Percentiles rank a stretch among this genome's conserved stretches.
Conservation (phyloP, 2,113 vertebrate genomes). For the Antigone vipio region DNA sequence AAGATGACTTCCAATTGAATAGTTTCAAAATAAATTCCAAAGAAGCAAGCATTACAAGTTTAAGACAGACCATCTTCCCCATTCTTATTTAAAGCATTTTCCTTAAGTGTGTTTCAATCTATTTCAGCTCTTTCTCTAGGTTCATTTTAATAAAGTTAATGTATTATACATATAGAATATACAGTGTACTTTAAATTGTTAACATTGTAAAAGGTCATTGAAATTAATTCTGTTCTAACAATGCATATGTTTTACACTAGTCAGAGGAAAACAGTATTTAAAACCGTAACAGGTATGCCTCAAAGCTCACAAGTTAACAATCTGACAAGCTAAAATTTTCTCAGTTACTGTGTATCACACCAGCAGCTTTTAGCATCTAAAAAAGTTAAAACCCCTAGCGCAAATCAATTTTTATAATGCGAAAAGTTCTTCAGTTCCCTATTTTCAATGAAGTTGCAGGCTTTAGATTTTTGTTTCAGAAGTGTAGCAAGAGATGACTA, state of each 20-base stretch:
- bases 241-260: not conserved
- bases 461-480: not conserved
- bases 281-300: accelerated
- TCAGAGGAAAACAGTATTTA: not conserved
- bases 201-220: not conserved
- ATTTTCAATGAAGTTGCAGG: not conserved
- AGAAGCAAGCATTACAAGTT: not conserved
- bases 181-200: not conserved
- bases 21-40: conserved; percentile 1
- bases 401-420: not conserved
- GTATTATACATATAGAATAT: not conserved
- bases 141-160: not conserved
- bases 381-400: not conserved
- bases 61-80: not conserved
- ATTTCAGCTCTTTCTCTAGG: not conserved
- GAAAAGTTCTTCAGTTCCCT: not conserved
- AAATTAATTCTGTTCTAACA: not conserved
- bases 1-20: not conserved
- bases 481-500: conserved; percentile 25
- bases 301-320: not conserved
- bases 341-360: not conserved
- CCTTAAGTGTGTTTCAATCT: not conserved
- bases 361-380: not conserved
- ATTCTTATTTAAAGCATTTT: not conserved
- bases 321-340: not conserved